These are phyloP conservation scores for Teleogryllus oceanicus DNA, from an alignment of 2,888 invertebrate species.

Conservation along the genomic window DNA sequence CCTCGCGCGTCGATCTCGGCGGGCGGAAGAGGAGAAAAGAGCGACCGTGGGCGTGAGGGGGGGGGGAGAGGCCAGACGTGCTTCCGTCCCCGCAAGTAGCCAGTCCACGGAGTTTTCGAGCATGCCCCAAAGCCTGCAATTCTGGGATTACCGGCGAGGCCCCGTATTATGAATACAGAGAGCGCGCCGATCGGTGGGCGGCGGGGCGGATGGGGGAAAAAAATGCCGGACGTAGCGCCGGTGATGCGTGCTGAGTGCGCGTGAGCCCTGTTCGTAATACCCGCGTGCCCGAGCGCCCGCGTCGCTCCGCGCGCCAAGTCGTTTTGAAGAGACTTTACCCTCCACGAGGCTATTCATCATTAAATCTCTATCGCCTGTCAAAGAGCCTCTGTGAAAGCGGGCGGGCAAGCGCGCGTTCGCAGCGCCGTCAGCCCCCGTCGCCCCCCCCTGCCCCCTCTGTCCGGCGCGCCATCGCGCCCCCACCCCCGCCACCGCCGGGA, in stretches of 20 bases:
- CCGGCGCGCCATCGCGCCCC: not conserved
- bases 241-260: not conserved
- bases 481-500: not conserved
- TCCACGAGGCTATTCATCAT: slow-evolving; percentile 6
- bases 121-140: slow-evolving; percentile 9
- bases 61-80: not conserved
- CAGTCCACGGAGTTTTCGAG: not conserved
- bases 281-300: not conserved
- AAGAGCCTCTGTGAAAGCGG: slow-evolving; percentile 18
- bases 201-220: not conserved
- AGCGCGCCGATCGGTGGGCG: not conserved
- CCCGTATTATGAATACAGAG: not conserved
- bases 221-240: not conserved
- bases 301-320: slow-evolving; percentile 11
- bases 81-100: not conserved
- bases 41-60: no score
- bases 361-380: slow-evolving; percentile 18
- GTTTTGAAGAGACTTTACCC: slow-evolving; percentile 9
- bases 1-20: no score
- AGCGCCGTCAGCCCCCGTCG: not conserved
- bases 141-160: not conserved
- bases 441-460: not conserved
- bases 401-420: not conserved
- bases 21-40: no score
- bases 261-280: not conserved